Evolutionary conservation across 2,888 invertebrate species (phyloP).

Genomic region (Drosophila mettleri): DNA sequence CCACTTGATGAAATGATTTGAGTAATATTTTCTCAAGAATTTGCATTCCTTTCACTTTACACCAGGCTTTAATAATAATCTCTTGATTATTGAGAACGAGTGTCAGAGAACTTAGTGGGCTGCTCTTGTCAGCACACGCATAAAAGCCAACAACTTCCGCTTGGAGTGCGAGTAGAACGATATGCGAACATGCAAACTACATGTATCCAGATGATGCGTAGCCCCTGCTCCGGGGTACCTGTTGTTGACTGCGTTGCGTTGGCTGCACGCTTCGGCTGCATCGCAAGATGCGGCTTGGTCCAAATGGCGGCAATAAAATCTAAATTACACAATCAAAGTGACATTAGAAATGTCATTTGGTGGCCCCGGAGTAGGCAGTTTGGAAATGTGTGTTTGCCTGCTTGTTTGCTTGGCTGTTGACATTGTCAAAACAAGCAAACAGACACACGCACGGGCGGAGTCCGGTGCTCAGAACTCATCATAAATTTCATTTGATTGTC

Average conservation of each 20-base stretch:
- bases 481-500: conserved; percentile 78
- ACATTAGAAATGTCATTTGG: conserved; percentile 70
- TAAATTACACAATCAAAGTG: conserved; percentile 77
- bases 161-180: conserved; percentile 33
- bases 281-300: conserved; percentile 42
- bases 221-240: conserved; percentile 40
- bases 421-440: conserved; percentile 73
- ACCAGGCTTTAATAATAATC: conserved; percentile 3
- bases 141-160: conserved; percentile 72
- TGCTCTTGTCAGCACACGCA: conserved; percentile 43
- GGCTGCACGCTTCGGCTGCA: conserved; percentile 54
- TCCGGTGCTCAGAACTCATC: conserved; percentile 45
- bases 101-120: conserved; percentile 18
- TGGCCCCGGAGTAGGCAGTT: conserved; percentile 31
- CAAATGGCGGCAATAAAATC: conserved; percentile 68
- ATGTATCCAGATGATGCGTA: conserved; percentile 8
- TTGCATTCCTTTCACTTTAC: background rate
- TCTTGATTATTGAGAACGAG: conserved; percentile 9
- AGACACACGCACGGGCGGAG: conserved; percentile 38
- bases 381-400: conserved; percentile 17
- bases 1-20: background rate
- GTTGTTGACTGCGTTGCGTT: conserved; percentile 27
- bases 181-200: conserved; percentile 50
- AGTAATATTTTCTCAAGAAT: background rate
- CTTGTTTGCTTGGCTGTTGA: conserved; percentile 64